Percentiles rank a stretch among this genome's conserved stretches.
These are phyloP conservation scores for Agonum fuliginosum DNA, from an alignment of 2,888 invertebrate genomes.

Conservation along the genomic window DNA sequence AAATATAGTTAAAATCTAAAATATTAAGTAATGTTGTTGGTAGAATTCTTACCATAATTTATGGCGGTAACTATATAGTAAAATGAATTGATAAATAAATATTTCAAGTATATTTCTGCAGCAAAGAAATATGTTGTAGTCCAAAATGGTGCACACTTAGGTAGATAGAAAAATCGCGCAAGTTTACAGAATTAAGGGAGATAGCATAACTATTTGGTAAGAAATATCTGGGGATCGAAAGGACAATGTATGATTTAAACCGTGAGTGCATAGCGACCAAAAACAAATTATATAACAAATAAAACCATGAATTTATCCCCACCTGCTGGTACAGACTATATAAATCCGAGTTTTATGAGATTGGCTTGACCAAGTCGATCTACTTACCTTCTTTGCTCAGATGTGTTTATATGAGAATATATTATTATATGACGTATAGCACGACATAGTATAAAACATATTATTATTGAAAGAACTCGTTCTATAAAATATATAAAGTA, in stretches of 20 bases:
- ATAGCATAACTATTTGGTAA: constrained; percentile 17
- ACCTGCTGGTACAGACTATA: constrained; percentile 31
- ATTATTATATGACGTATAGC: constrained; percentile 48
- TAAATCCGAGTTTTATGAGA: constrained; percentile 31
- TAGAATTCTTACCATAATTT: not conserved
- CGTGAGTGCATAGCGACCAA: constrained; percentile 35
- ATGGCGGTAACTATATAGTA: not conserved
- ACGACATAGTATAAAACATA: constrained; percentile 36
- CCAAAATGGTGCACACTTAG: constrained; percentile 34
- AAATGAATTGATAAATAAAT: not conserved
- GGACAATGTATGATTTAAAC: constrained; percentile 8
- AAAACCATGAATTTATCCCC: constrained; percentile 17
- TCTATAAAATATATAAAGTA: constrained; percentile 42
- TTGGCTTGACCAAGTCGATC: constrained; percentile 12
- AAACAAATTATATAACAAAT: constrained; percentile 18
- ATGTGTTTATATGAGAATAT: constrained; percentile 44
- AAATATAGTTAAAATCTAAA: too few species aligned
- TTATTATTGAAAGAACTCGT: constrained; percentile 37
- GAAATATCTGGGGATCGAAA: constrained; percentile 12
- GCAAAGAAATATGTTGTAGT: constrained; percentile 10
- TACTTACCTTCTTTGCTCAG: constrained; percentile 40
- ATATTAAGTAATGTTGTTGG: too few species aligned
- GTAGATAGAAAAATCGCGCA: constrained; percentile 7
- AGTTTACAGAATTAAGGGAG: constrained; percentile 11
- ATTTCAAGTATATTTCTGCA: constrained; percentile 5